A percentile compares a stretch with the other conserved stretches of the same genome.
Evolutionary conservation across 2,797 vertebrate genomes (phyloP).

Genomic region (Microcaecilia unicolor): DNA sequence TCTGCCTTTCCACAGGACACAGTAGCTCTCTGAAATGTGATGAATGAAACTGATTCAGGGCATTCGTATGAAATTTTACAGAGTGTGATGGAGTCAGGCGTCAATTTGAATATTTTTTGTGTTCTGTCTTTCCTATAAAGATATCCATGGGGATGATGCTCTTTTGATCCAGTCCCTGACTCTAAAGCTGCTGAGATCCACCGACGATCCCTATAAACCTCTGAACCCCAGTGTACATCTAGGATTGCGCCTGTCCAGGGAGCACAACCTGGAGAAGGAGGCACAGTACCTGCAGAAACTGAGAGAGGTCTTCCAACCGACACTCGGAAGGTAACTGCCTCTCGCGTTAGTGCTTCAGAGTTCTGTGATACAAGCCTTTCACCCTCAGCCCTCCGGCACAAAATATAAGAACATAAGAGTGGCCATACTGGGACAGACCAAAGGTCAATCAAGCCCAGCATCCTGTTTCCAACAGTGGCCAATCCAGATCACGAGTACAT

Average conservation of each 20-base stretch:
- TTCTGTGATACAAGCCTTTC: too few species aligned
- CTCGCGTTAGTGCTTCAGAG: background rate
- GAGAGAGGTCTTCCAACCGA: conserved; percentile 47
- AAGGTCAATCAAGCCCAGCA: too few species aligned
- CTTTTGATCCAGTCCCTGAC: conserved; percentile 52
- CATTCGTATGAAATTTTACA: too few species aligned
- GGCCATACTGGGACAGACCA: too few species aligned
- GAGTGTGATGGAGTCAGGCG: too few species aligned
- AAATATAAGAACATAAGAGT: too few species aligned
- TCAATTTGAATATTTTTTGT: background rate
- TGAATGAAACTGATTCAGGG: too few species aligned
- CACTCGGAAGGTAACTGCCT: conserved; percentile 53
- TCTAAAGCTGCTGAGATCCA: conserved; percentile 58
- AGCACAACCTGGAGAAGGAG: conserved; percentile 59
- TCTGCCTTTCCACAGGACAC: too few species aligned
- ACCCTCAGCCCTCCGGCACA: too few species aligned
- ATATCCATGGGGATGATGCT: conserved; percentile 9
- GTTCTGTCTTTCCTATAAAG: background rate
- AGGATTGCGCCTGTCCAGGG: conserved; percentile 70
- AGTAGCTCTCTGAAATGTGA: too few species aligned
- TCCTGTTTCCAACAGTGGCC: too few species aligned
- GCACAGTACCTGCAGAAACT: conserved; percentile 56
- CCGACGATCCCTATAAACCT: conserved; percentile 23
- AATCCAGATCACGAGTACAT: too few species aligned
- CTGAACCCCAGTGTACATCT: conserved; percentile 80